These are phyloP conservation scores for Odontophorus gujanensis DNA, from an alignment of 2,113 vertebrate species.

Conservation along the genomic window DNA sequence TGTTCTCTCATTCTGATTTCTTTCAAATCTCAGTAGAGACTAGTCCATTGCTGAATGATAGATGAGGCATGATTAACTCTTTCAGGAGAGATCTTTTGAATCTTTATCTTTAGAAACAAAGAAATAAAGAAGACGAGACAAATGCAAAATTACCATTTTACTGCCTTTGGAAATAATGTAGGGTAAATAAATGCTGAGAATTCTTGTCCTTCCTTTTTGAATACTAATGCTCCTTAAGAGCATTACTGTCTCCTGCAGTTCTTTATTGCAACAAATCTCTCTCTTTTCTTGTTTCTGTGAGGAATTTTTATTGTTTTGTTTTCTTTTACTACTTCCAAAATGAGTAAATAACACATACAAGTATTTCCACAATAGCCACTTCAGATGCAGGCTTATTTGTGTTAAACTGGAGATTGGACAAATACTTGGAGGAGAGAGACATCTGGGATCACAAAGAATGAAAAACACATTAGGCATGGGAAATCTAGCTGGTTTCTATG, in stretches of 20 bases:
- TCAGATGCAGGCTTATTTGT: background rate
- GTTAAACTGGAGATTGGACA: background rate
- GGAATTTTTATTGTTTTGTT: background rate
- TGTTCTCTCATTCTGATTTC: background rate
- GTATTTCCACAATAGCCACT: background rate
- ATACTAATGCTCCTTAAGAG: background rate
- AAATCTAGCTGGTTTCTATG: background rate
- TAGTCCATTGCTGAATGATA: background rate
- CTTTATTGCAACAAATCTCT: background rate
- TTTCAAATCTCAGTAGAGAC: background rate
- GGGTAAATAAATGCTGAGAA: background rate
- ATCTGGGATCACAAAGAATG: background rate
- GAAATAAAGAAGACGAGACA: background rate
- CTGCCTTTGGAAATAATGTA: background rate
- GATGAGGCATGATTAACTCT: background rate
- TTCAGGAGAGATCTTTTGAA: background rate
- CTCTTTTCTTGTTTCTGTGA: background rate
- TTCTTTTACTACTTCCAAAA: background rate
- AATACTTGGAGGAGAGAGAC: background rate
- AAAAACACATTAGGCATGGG: background rate
- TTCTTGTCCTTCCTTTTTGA: background rate
- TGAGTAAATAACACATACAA: background rate
- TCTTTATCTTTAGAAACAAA: background rate
- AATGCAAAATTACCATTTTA: background rate
- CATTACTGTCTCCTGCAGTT: background rate